These are phyloP conservation scores for Deilephila elpenor DNA, from an alignment of 2,888 invertebrate genomes.

Conservation along the genomic window DNA sequence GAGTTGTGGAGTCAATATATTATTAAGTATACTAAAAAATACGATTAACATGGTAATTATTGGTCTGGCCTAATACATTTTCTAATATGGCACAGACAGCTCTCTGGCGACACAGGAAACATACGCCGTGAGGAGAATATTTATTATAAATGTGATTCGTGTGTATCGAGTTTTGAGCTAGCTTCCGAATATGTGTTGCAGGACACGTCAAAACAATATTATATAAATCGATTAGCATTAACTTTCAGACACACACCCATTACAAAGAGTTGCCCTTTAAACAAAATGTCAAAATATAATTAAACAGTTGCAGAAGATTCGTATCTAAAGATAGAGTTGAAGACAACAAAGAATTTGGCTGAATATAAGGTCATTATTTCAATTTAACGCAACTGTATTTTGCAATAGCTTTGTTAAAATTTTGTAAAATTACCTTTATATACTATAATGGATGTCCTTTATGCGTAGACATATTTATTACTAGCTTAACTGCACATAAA, in stretches of 20 bases:
- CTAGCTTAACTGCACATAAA: neutral
- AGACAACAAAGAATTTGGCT: neutral
- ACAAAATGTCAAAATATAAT: neutral
- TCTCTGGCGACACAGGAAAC: constrained; percentile 11
- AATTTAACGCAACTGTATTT: neutral
- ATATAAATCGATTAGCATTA: neutral
- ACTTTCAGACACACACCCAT: neutral
- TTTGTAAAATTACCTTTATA: neutral
- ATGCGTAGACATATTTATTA: neutral
- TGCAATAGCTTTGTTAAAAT: neutral
- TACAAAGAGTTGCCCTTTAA: neutral
- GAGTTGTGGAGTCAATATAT: neutral
- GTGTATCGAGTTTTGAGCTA: neutral
- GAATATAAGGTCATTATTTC: constrained; percentile 12
- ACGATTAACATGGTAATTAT: neutral
- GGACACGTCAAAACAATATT: neutral
- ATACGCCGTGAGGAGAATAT: neutral
- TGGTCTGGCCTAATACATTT: neutral
- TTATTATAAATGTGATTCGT: neutral
- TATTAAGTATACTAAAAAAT: neutral
- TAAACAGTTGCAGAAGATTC: neutral
- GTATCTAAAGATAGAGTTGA: neutral
- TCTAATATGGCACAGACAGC: neutral
- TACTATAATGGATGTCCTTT: neutral
- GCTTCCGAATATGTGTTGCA: constrained; percentile 1